Evolutionary conservation across 2,888 invertebrate genomes (phyloP).

Genomic region (Acronicta psi): DNA sequence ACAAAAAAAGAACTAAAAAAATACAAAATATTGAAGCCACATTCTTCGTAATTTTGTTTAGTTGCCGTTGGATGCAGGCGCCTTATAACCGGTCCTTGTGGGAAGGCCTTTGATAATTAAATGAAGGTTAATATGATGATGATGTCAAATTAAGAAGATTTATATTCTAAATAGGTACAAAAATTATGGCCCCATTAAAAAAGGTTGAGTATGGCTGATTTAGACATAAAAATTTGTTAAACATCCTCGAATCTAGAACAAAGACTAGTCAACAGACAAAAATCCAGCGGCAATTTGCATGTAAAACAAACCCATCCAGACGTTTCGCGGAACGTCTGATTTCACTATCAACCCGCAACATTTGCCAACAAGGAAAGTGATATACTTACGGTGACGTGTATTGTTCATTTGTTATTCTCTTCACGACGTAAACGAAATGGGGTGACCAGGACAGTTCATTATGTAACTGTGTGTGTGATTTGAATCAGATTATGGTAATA

Average conservation of each 20-base stretch:
- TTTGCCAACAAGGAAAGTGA: constrained; percentile 46
- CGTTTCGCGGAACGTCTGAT: constrained; percentile 34
- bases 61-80: no score
- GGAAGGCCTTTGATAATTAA: no score
- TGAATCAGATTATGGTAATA: constrained; percentile 41
- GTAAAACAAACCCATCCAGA: constrained; percentile 33
- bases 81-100: no score
- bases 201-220: no score
- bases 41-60: no score
- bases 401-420: constrained; percentile 34
- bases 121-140: no score
- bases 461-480: constrained; percentile 33
- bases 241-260: not conserved
- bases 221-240: no score
- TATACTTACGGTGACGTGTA: constrained; percentile 31
- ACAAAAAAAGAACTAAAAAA: no score
- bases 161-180: no score
- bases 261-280: constrained; percentile 17
- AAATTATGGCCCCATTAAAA: no score
- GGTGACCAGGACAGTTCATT: constrained; percentile 42
- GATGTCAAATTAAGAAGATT: no score
- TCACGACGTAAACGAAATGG: constrained; percentile 40
- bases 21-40: no score
- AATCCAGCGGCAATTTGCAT: constrained; percentile 37
- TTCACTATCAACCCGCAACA: constrained; percentile 36